These are phyloP conservation scores for Euglossa dilemma DNA, from an alignment of 1,140 invertebrate genomes.

Conservation along the genomic window DNA sequence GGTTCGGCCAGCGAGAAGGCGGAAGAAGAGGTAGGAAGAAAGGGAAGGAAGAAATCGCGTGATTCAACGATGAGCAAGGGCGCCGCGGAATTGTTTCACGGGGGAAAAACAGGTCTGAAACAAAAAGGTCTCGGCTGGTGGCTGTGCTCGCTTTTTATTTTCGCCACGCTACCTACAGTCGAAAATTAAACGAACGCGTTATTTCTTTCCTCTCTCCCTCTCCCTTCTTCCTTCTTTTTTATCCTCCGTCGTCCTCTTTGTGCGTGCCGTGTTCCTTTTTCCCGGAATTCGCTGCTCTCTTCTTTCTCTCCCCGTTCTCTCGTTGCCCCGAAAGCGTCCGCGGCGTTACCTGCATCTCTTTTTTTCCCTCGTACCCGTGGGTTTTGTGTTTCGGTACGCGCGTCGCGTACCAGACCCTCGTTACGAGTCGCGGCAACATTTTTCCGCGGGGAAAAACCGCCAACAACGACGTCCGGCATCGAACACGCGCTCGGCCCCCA, in stretches of 20 bases:
- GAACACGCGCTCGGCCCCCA: neutral
- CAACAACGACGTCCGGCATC: neutral
- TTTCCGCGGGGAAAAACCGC: neutral
- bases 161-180: neutral
- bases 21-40: no score
- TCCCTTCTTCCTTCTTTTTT: neutral
- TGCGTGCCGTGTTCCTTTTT: neutral
- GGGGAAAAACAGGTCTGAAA: slow-evolving; percentile 12
- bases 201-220: neutral
- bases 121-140: slow-evolving; percentile 20
- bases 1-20: neutral
- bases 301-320: no score
- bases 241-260: neutral
- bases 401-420: slow-evolving; percentile 1
- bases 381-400: slow-evolving; percentile 20
- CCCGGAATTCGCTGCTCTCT: neutral
- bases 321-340: neutral
- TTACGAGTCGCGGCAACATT: slow-evolving; percentile 7
- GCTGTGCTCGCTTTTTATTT: slow-evolving; percentile 26
- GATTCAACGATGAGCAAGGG: slow-evolving; percentile 34
- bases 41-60: slow-evolving; percentile 12
- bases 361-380: neutral
- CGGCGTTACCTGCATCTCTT: no score
- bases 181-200: slow-evolving; percentile 45
- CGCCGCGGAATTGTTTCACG: slow-evolving; percentile 46